phyloP scores from a whole-genome alignment of 2,113 vertebrate species.

The Nyctibius bracteatus region DNA sequence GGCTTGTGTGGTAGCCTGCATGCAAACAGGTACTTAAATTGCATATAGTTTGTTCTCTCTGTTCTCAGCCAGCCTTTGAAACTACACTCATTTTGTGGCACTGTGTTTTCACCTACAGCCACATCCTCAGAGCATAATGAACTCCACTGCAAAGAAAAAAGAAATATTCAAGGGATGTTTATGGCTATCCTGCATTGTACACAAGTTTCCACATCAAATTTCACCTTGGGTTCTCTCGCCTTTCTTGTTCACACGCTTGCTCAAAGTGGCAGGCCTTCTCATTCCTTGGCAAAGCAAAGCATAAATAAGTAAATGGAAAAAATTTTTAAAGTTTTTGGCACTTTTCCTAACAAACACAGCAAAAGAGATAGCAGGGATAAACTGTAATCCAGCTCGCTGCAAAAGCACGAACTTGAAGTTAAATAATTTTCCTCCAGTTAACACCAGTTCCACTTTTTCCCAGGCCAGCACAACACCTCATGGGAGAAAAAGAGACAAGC shows the following conservation, averaged over 20 bases:
- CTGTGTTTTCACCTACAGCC: neutral
- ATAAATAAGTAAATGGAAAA: neutral
- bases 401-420: constrained; percentile 7
- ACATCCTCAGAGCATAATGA: neutral
- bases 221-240: neutral
- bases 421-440: neutral
- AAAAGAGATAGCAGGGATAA: constrained; percentile 32
- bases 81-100: neutral
- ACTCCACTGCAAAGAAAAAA: neutral
- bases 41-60: neutral
- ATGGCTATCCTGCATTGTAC: neutral
- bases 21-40: neutral
- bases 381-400: constrained; percentile 9
- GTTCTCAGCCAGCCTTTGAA: constrained; percentile 8
- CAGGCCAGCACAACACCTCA: neutral
- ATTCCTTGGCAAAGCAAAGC: neutral
- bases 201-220: neutral
- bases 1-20: neutral
- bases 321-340: neutral
- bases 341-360: constrained; percentile 39
- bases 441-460: neutral
- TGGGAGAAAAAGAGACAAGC: neutral
- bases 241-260: neutral
- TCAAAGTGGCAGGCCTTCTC: constrained; percentile 28
- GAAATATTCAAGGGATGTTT: neutral